Evolutionary conservation across 2,888 invertebrate species (phyloP).

Genomic region (Pteria penguin): DNA sequence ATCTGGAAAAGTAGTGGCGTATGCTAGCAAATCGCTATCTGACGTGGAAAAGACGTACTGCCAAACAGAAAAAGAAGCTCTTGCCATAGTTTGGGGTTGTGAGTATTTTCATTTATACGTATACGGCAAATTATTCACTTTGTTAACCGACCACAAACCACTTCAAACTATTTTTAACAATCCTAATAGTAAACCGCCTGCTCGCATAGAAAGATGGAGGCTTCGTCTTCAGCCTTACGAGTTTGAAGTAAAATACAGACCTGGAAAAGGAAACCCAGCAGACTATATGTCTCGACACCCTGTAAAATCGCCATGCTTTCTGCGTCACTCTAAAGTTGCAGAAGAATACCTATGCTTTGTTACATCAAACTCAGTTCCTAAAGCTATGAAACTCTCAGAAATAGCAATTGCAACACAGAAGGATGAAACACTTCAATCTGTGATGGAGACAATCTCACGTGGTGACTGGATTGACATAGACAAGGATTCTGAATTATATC

Average conservation of each 20-base stretch:
- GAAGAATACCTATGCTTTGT: conserved; percentile 44
- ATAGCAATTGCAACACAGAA: conserved; percentile 12
- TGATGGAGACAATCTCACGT: background rate
- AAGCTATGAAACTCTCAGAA: conserved; percentile 45
- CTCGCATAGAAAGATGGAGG: conserved; percentile 48
- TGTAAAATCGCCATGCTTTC: conserved; percentile 8
- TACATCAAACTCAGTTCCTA: conserved; percentile 28
- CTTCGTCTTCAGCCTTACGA: conserved; percentile 47
- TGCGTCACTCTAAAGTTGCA: conserved; percentile 12
- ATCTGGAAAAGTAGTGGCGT: conserved; percentile 34
- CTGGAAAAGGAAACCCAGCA: conserved; percentile 12
- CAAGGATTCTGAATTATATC: background rate
- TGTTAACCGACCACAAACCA: conserved; percentile 67
- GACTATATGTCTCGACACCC: conserved; percentile 46
- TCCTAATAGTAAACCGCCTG: conserved; percentile 42
- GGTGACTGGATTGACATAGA: background rate
- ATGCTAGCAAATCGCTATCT: conserved; percentile 44
- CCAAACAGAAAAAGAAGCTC: conserved; percentile 57
- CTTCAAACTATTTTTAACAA: conserved; percentile 60
- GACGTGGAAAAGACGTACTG: conserved; percentile 53
- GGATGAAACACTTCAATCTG: background rate
- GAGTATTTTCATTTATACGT: conserved; percentile 64
- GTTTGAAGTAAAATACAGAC: conserved; percentile 25
- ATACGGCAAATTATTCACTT: conserved; percentile 54
- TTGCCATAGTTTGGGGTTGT: conserved; percentile 58